These are phyloP conservation scores for Brienomyrus brachyistius DNA, from an alignment of 2,113 vertebrate species.

Conservation along the genomic window DNA sequence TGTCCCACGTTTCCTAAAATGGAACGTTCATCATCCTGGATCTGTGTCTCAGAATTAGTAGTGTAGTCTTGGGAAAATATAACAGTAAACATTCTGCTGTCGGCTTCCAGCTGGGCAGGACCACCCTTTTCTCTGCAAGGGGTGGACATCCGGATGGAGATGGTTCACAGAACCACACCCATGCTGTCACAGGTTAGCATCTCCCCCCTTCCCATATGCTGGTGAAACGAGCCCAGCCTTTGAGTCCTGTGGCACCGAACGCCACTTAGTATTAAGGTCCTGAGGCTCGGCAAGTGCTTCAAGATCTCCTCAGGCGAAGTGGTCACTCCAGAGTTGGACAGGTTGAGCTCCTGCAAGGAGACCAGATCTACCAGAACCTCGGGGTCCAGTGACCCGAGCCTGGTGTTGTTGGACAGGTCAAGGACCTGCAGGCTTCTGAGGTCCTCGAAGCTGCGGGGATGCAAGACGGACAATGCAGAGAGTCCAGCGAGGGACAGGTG, in stretches of 20 bases:
- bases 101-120: neutral
- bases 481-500: constrained; percentile 79
- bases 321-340: constrained; percentile 65
- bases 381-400: constrained; percentile 58
- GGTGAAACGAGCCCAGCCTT: constrained; percentile 77
- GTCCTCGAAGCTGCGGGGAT: constrained; percentile 65
- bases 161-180: constrained; percentile 43
- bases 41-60: neutral
- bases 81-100: neutral
- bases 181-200: constrained; percentile 67
- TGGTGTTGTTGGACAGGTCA: constrained; percentile 77
- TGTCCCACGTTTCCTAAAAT: neutral
- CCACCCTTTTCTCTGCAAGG: neutral
- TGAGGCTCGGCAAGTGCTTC: constrained; percentile 73
- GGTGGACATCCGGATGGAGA: neutral
- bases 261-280: constrained; percentile 71
- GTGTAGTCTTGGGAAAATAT: neutral
- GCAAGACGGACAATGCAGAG: constrained; percentile 56
- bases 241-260: constrained; percentile 75
- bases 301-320: constrained; percentile 70
- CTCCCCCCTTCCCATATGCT: constrained; percentile 69
- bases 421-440: constrained; percentile 76
- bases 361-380: constrained; percentile 69
- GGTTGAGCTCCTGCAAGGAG: constrained; percentile 81
- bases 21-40: neutral